Evolutionary conservation across 2,797 vertebrate genomes (phyloP).

Genomic region (Nothura maculosa): DNA sequence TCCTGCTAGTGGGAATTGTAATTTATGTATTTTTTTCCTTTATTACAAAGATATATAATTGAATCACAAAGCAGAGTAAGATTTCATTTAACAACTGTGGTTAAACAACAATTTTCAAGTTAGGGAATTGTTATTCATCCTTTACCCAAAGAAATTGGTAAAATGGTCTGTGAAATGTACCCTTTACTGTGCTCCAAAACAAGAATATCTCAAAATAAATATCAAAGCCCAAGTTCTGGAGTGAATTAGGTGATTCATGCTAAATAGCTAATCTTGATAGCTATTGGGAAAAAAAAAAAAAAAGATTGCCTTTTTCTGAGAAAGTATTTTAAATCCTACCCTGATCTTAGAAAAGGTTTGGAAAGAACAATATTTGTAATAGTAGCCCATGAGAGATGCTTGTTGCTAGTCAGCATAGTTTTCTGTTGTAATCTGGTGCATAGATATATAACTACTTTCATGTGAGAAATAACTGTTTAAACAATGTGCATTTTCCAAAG

Average conservation of each 20-base stretch:
- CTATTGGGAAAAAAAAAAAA: neutral
- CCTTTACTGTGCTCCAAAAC: conserved; percentile 33
- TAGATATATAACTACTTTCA: neutral
- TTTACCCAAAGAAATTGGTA: conserved; percentile 28
- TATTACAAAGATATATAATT: neutral
- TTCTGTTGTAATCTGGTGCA: neutral
- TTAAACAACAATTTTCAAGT: conserved; percentile 51
- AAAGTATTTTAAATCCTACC: neutral
- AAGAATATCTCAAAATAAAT: conserved; percentile 56
- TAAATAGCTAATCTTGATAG: neutral
- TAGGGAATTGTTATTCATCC: conserved; percentile 48
- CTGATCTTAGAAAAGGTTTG: neutral
- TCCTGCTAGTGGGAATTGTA: neutral
- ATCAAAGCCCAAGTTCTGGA: conserved; percentile 47
- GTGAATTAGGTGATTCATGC: conserved; percentile 66
- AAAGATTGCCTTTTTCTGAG: neutral
- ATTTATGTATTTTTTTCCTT: conserved; percentile 29
- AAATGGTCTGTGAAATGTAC: conserved; percentile 51
- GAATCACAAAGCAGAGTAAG: conserved; percentile 9
- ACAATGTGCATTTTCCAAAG: neutral
- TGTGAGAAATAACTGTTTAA: neutral
- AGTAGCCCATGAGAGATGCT: neutral
- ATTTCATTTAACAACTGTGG: conserved; percentile 41
- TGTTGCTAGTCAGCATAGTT: neutral
- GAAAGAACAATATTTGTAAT: neutral